Base-by-base conservation (phyloP, 2,888 invertebrate species). In the Apomyelois bistriatella region DNA sequence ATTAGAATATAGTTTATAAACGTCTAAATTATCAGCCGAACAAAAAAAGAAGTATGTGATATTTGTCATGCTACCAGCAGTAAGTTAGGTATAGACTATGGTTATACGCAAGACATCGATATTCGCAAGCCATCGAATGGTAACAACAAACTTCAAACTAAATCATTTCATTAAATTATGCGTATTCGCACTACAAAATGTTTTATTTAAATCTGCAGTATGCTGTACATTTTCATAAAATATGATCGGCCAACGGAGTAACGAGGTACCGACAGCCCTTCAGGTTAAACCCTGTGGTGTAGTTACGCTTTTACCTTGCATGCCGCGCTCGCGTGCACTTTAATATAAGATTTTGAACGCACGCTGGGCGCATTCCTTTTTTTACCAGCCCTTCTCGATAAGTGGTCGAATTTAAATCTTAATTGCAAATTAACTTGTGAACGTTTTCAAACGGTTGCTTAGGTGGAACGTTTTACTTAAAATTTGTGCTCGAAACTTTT, bases 261-360 rank as follows among this genome's bases (percentile, higher is more conserved):
- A 22, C 2, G 2, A 57, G 42, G 35, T 13, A 30, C 15, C 32
- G 46, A 32, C 32, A 46, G 10, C 46, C 46, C 46, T 46, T n/a
- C 35, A 35, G 22, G 22, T 22, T 5, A 3, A 28, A 15, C 32
- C 28, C 43, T 15, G 7, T 32, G 17, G 30, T 48, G 32, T 36
- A 48, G 42, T 51, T 41, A 51, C 17, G 35, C 35, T 13, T 41
- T 38, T 51, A 74, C 76, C 75, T 82, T 79, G 82, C 80, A 76
- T 74, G 74, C 66, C 68, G 60, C 58, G 55, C 62, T 82, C 85
- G 85, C 85, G 82, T 86, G 85, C 71, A 72, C 74, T 72, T 72
- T 81, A 80, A 62, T 59, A 62, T 66, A 70, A 66, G 63, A 68
- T 74, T 71, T 64, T 58, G 76, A 75, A 75, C 77, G 74, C 81